Conservation (phyloP, 2,888 invertebrate genomes). For the Microctonus brassicae region DNA sequence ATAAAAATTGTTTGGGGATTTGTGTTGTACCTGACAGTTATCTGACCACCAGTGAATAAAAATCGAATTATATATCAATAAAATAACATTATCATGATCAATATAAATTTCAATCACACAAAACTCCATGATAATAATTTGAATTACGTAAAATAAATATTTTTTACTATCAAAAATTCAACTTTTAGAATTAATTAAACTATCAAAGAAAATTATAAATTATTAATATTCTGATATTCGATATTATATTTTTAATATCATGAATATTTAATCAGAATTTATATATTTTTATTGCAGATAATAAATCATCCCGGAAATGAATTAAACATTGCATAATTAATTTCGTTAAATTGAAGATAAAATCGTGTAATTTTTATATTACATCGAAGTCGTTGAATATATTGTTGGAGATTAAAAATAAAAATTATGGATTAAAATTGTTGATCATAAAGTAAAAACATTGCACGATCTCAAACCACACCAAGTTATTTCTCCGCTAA, state of each 20-base stretch:
- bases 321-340: neutral
- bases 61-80: neutral
- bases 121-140: neutral
- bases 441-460: conserved; percentile 5
- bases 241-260: neutral
- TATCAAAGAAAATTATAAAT: neutral
- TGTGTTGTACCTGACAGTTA: no score
- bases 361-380: neutral
- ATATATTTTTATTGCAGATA: neutral
- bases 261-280: neutral
- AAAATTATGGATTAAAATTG: neutral
- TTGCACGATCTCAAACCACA: conserved; percentile 9
- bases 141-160: neutral
- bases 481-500: conserved; percentile 8
- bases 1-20: no score
- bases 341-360: neutral
- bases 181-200: no score
- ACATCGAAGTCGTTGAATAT: neutral
- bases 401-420: neutral
- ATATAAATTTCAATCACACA: neutral
- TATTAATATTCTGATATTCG: neutral
- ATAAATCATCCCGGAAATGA: neutral
- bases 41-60: neutral
- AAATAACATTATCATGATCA: neutral
- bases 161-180: no score